Percentiles rank a stretch among this genome's conserved stretches.
phyloP scores from a whole-genome alignment of 1,140 invertebrate species.

The Brachystomella parvula region DNA sequence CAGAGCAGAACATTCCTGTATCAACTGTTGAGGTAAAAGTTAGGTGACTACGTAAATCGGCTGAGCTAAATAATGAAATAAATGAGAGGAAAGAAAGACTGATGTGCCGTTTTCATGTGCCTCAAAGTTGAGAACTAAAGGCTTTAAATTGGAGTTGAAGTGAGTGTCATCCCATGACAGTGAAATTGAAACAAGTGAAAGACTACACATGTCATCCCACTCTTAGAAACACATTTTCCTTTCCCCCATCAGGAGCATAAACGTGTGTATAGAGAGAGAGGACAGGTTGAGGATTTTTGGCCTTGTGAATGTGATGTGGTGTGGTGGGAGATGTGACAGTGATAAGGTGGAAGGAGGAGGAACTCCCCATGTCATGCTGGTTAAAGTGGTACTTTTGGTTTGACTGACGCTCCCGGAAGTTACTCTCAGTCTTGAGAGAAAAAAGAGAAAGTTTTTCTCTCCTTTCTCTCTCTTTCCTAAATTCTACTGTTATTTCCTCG shows the following conservation, averaged over 20 bases:
- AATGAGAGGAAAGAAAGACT: too few relatives aligned
- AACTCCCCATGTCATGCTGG: background rate
- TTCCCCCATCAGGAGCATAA: too few relatives aligned
- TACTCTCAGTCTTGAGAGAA: constrained; percentile 10
- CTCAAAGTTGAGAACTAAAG: too few relatives aligned
- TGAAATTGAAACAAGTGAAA: background rate
- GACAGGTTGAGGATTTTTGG: too few relatives aligned
- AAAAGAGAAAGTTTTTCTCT: background rate
- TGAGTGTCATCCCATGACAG: background rate
- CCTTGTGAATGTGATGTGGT: too few relatives aligned
- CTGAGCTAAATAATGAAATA: too few relatives aligned
- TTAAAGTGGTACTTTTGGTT: constrained; percentile 6
- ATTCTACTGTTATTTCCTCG: background rate
- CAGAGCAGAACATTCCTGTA: too few relatives aligned
- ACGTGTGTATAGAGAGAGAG: too few relatives aligned
- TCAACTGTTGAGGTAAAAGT: too few relatives aligned
- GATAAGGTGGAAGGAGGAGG: constrained; percentile 3
- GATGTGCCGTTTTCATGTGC: too few relatives aligned
- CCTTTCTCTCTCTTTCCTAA: background rate
- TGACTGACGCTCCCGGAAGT: constrained; percentile 25
- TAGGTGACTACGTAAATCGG: too few relatives aligned
- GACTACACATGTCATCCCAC: background rate
- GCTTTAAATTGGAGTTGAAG: too few relatives aligned
- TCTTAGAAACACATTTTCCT: background rate
- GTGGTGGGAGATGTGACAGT: background rate